These are phyloP conservation scores for Spialia ferax DNA, from an alignment of 2,888 invertebrate species.

Conservation along the genomic window DNA sequence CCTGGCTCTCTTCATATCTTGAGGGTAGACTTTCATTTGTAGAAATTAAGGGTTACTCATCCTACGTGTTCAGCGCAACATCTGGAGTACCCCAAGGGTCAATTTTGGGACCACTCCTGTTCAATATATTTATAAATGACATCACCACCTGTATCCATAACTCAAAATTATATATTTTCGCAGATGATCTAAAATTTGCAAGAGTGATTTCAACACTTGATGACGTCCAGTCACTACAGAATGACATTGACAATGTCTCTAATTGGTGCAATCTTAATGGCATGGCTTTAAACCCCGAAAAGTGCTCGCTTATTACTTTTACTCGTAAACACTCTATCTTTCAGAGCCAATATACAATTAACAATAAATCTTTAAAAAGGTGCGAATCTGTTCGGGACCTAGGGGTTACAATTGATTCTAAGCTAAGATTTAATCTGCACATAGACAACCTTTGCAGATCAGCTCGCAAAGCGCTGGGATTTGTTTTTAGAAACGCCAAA, in stretches of 20 bases:
- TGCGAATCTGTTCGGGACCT: constrained; percentile 8
- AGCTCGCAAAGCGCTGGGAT: constrained; percentile 17
- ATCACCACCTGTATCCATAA: constrained; percentile 8
- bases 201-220: neutral
- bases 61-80: constrained; percentile 2
- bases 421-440: constrained; percentile 16
- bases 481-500: constrained; percentile 20
- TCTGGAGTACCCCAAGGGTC: constrained; percentile 37
- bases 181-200: constrained; percentile 18
- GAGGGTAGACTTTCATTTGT: constrained; percentile 17
- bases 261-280: constrained; percentile 29
- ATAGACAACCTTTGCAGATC: constrained; percentile 22
- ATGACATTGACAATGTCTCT: constrained; percentile 26
- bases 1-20: constrained; percentile 36
- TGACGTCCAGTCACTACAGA: constrained; percentile 14
- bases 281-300: constrained; percentile 27
- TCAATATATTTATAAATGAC: constrained; percentile 34
- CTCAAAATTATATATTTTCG: constrained; percentile 22
- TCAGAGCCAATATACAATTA: constrained; percentile 1
- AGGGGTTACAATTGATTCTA: constrained; percentile 19
- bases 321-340: constrained; percentile 49
- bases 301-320: constrained; percentile 22
- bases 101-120: constrained; percentile 31
- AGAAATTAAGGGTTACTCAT: constrained; percentile 29
- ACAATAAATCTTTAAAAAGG: constrained; percentile 1